Evolutionary conservation across 2,888 invertebrate species (phyloP).

Genomic region (Hybos culiciformis): DNA sequence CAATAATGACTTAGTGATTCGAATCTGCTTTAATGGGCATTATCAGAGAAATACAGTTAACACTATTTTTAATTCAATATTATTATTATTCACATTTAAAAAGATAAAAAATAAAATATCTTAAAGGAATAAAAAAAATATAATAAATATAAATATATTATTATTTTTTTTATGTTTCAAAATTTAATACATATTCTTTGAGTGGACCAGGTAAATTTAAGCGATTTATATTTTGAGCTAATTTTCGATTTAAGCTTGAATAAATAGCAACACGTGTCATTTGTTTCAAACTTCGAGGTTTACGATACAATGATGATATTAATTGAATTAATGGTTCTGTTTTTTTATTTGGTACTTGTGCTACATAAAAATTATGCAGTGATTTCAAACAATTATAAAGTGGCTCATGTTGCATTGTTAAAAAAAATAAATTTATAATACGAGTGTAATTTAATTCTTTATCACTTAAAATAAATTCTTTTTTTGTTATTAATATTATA

Average conservation of each 20-base stretch:
- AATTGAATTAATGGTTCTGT: conserved; percentile 48
- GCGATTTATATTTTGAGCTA: conserved; percentile 50
- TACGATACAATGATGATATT: conserved; percentile 48
- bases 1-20: not conserved
- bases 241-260: conserved; percentile 46
- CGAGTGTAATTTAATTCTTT: conserved; percentile 49
- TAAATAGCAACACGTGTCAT: conserved; percentile 56
- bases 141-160: not conserved
- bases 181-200: conserved; percentile 55
- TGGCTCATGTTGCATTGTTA: conserved; percentile 52
- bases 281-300: conserved; percentile 58
- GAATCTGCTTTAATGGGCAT: too few relatives aligned
- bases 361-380: conserved; percentile 47
- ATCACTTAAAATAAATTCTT: conserved; percentile 47
- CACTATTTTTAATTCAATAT: too few relatives aligned
- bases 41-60: too few relatives aligned
- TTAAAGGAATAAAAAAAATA: not conserved
- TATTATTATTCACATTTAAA: too few relatives aligned
- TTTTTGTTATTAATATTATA: conserved; percentile 53
- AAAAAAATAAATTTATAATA: conserved; percentile 49
- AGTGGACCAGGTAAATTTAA: conserved; percentile 53
- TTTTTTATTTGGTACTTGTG: conserved; percentile 47
- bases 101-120: too few relatives aligned
- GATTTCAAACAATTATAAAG: conserved; percentile 55
- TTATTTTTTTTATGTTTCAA: conserved; percentile 37